phyloP scores from a whole-genome alignment of 2,888 invertebrate species.

The Limnephilus lunatus region DNA sequence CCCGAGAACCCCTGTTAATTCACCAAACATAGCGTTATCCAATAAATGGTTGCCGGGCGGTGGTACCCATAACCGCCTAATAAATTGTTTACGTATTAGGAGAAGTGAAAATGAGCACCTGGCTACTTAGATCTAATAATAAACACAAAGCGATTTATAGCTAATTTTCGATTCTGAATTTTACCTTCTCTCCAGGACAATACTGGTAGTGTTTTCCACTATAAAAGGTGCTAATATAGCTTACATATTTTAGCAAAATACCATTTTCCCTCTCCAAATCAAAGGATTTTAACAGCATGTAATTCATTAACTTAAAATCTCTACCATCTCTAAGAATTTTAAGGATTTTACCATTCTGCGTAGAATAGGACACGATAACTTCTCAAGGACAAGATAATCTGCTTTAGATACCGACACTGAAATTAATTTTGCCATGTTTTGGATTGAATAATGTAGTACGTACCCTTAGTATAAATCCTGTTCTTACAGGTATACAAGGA shows the following conservation, averaged over 20 bases:
- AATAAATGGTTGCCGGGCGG: no score
- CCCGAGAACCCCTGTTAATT: no score
- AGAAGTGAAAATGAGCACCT: no score
- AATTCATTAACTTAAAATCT: background rate
- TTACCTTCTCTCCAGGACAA: background rate
- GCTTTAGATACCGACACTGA: no score
- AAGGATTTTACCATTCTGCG: background rate
- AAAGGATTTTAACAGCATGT: background rate
- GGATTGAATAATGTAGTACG: background rate
- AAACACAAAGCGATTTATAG: background rate
- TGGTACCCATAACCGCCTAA: no score
- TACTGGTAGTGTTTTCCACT: background rate
- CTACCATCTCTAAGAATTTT: background rate
- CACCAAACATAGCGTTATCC: no score
- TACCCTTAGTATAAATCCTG: background rate
- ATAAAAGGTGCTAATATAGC: background rate
- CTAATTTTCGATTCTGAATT: background rate
- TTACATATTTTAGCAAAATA: background rate
- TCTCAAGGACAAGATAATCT: background rate
- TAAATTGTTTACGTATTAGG: no score
- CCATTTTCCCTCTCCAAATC: background rate
- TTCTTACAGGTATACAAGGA: background rate
- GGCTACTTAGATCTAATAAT: background rate
- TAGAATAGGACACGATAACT: background rate
- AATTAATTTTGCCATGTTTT: background rate